Evolutionary conservation across 2,797 vertebrate genomes (phyloP), one percentile per base, ranked within the genome.

Genomic region (Chelon labrosus): DNA sequence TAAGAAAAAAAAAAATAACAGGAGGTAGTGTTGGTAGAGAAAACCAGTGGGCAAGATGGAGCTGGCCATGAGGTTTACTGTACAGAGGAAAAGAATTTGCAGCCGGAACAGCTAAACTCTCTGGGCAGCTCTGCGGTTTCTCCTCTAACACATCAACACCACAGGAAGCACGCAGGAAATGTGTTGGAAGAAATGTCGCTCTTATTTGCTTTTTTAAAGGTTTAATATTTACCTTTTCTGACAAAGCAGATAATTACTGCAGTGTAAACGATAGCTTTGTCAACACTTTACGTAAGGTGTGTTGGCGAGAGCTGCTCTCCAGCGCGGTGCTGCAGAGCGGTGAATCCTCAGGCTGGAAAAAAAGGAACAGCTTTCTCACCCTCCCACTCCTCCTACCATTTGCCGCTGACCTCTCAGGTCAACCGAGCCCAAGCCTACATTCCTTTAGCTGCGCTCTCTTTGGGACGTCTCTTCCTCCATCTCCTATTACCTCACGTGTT

Each of bases 371-470:
- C 77, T 83, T 85, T 87, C 80, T 73, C 82, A 75, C 63, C 78
- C 85, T 82, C 89, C 87, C 83, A 85, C 91, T 80, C 85, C 85
- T 81, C 83, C 83, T 85, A 80, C 77, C 73, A 73, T 77, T 81
- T 75, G 60, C 82, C 57, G 75, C 65, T 53, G 85, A 89, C 81
- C 88, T 75, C 5, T 19, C 0, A 9, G 86, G 76, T 86, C 87
- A 80, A 51, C 55, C 25, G 2, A 85, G 70, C 65, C 78, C 37
- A 0, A 80, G 83, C 88, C 73, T 74, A 88, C 88, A 70, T 85
- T 83, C 56, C 68, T 75, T 73, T 64, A 72, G 78, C 84, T 63
- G 60, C 44, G 53, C 27, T 50, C 75, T 63, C 20, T 67, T 53
- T 0, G 39, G 58, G 76, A 70, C 5, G 1, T 61, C 60, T 83